Percentiles rank a stretch among this genome's conserved stretches.
Evolutionary conservation across 2,113 vertebrate species (phyloP).

Genomic region (Pongo abelii): DNA sequence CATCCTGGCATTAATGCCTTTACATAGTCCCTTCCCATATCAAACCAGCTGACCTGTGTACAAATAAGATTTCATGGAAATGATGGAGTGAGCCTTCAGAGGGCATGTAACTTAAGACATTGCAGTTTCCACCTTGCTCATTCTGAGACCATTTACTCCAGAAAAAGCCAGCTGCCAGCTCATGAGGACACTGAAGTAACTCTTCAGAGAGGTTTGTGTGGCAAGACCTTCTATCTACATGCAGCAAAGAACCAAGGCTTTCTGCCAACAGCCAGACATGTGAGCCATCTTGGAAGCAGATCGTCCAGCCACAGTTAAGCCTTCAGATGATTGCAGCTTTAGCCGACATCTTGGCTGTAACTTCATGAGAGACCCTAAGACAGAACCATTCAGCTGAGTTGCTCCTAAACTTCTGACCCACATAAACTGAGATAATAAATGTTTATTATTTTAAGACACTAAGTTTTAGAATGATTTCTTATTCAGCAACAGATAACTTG

Average conservation of each 20-base stretch:
- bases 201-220: background rate
- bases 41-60: background rate
- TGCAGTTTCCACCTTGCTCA: background rate
- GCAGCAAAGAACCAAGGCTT: background rate
- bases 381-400: background rate
- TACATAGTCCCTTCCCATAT: background rate
- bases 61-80: constrained; percentile 9
- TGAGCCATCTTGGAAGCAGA: background rate
- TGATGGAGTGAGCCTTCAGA: background rate
- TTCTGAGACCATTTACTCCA: background rate
- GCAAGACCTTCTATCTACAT: background rate
- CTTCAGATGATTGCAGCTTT: background rate
- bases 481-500: background rate
- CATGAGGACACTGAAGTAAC: background rate
- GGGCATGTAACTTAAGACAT: background rate
- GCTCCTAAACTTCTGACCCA: background rate
- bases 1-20: background rate
- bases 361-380: background rate
- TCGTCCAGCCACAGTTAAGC: background rate
- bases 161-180: background rate
- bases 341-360: background rate
- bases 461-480: background rate
- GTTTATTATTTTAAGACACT: background rate
- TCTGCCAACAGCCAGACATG: background rate
- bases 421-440: constrained; percentile 5